A percentile compares a stretch with the other conserved stretches of the same genome.
Conservation (phyloP, 2,888 invertebrate genomes). For the Tethea ocularis region DNA sequence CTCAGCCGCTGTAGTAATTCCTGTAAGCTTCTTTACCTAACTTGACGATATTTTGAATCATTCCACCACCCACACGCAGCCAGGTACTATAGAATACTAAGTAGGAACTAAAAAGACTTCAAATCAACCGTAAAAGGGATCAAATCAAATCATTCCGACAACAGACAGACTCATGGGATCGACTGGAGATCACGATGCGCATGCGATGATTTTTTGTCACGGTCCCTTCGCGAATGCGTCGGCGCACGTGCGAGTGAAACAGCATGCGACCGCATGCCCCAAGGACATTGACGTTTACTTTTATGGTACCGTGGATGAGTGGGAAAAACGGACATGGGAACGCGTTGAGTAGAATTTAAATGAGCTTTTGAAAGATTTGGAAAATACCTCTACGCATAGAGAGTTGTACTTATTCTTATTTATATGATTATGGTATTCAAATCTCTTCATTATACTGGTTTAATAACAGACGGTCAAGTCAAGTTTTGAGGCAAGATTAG, state of each 20-base stretch:
- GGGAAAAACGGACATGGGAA: not conserved
- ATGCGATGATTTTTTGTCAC: slow-evolving; percentile 2
- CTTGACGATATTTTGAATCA: too few species aligned
- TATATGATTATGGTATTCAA: not conserved
- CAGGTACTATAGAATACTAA: not conserved
- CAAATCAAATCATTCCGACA: not conserved
- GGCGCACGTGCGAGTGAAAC: slow-evolving; percentile 24
- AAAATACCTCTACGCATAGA: not conserved
- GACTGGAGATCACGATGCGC: slow-evolving; percentile 5
- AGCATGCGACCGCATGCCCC: slow-evolving; percentile 16
- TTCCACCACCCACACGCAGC: not conserved
- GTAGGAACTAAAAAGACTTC: not conserved
- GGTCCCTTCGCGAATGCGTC: slow-evolving; percentile 4
- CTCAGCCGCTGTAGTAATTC: too few species aligned
- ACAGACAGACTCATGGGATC: slow-evolving; percentile 4
- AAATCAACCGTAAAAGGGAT: not conserved
- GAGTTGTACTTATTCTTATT: not conserved
- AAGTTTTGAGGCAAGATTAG: too few species aligned
- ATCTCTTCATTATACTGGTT: too few species aligned
- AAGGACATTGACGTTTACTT: slow-evolving; percentile 11
- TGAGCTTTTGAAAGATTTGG: not conserved
- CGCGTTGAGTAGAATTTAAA: not conserved
- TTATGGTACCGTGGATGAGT: slow-evolving; percentile 1
- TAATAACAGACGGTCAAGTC: too few species aligned
- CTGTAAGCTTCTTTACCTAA: too few species aligned